These are phyloP conservation scores for Gobius niger DNA, from an alignment of 2,113 vertebrate genomes.

Conservation along the genomic window DNA sequence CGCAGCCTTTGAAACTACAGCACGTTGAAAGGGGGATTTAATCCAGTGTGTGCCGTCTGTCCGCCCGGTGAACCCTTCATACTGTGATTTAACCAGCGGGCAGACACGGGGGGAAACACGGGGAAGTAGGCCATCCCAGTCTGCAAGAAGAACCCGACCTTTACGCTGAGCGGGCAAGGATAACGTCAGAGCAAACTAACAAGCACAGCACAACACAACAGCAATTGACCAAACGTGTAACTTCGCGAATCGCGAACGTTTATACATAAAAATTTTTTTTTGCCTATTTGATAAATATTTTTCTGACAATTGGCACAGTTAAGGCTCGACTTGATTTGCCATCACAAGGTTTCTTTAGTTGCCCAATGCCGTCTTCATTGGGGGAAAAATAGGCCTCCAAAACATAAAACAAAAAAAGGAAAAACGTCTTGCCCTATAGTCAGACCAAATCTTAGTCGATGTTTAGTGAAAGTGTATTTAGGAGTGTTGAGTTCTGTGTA, in stretches of 20 bases:
- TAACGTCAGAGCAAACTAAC: slow-evolving; percentile 17
- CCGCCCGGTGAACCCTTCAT: slow-evolving; percentile 66
- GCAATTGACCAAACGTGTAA: neutral
- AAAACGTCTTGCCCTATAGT: no score
- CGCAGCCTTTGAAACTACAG: slow-evolving; percentile 8
- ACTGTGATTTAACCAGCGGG: slow-evolving; percentile 60
- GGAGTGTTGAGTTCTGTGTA: neutral
- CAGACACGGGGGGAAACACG: slow-evolving; percentile 43
- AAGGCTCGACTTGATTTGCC: no score
- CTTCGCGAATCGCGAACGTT: no score
- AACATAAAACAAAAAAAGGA: neutral
- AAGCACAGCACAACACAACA: neutral
- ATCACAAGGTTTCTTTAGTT: neutral
- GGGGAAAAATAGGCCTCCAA: neutral
- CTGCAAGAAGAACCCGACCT: slow-evolving; percentile 48
- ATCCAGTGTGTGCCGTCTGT: slow-evolving; percentile 53
- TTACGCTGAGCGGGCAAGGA: slow-evolving; percentile 33
- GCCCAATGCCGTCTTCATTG: neutral
- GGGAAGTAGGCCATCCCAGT: slow-evolving; percentile 59
- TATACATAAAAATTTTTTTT: no score
- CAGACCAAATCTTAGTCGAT: no score
- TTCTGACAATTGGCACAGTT: no score
- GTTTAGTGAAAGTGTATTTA: neutral
- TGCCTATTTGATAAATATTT: no score
- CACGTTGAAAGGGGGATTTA: slow-evolving; percentile 46